These are phyloP conservation scores for Parotia lawesii DNA, from an alignment of 2,113 vertebrate species.

Conservation along the genomic window DNA sequence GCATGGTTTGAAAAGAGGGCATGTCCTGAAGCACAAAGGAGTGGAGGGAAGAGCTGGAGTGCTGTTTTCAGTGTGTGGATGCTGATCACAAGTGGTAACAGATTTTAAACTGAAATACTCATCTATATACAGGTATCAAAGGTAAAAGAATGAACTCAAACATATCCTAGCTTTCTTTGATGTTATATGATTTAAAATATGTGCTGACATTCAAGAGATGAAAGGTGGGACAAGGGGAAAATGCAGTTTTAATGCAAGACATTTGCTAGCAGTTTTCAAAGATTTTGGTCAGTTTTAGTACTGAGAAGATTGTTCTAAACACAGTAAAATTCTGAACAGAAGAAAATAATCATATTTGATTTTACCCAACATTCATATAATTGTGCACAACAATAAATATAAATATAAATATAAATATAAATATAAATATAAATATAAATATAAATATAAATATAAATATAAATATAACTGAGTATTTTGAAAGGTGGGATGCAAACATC, in stretches of 20 bases:
- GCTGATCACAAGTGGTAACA: neutral
- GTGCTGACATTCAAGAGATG: neutral
- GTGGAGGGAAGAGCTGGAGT: neutral
- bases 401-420: neutral
- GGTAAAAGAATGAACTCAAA: neutral
- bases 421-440: accelerated
- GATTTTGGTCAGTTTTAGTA: neutral
- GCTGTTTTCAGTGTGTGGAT: neutral
- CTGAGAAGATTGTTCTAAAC: neutral
- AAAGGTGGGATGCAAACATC: accelerated
- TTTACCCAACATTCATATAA: neutral
- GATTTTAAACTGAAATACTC: neutral
- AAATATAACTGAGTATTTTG: neutral
- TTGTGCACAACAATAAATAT: neutral
- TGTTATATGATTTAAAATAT: neutral
- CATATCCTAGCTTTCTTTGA: neutral
- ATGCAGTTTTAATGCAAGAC: neutral
- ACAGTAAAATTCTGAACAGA: neutral
- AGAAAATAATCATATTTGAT: neutral
- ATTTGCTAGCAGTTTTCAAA: neutral
- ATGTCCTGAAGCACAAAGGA: neutral
- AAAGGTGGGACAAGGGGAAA: neutral
- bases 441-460: too few relatives aligned
- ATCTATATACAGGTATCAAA: neutral
- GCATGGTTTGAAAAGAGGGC: neutral